Base-by-base conservation (phyloP, 2,113 vertebrate species). In the Gobio gobio region DNA sequence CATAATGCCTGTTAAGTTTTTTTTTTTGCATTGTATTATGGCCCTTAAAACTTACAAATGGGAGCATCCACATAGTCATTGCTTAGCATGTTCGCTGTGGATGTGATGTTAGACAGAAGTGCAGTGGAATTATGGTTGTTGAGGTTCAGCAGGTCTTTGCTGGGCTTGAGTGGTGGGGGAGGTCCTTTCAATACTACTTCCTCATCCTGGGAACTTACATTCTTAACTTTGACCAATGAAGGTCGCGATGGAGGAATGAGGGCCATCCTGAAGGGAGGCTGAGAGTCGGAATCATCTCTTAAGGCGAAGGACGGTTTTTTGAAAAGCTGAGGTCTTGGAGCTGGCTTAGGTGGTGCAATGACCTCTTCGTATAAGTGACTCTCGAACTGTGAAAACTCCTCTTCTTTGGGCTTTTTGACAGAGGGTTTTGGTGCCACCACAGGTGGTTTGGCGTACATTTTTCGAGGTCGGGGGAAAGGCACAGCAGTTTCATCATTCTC, bases 341-440 rank as follows among this genome's bases (percentile, higher is more conserved):
- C 92, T 47, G 95, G 94, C 77, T 89, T 12, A 86, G 95, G 93
- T 86, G 10, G 94, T 93, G 89, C 92, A 14, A 90, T 88, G 36
- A 81, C 63, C 1, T 90, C 36, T 76, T 90, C 88, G 0, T 82
- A 86, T 78, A 90, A 33, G 56, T 79, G 29, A 91, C 91, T 94
- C 78, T 74, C 90, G 90, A 93, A 92, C 0, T 90, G 83, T 89
- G 90, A 90, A 4, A 87, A 84, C 77, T 93, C 92, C 90, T 90
- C 93, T 6, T 95, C 94, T 89, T 92, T 93, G 26, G 92, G 93
- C 90, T 86, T 88, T 89, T 91, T 94, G 77, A 85, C 78, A 49
- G 88, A 81, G 20, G 97, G 97, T 89, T 97, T 99, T 78, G 94
- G 93, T n/a, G 95, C 90, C 79, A 94, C 64, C 51, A 92, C 68